Base-by-base conservation (phyloP, 1,140 invertebrate species). In the Cotesia typhae region DNA sequence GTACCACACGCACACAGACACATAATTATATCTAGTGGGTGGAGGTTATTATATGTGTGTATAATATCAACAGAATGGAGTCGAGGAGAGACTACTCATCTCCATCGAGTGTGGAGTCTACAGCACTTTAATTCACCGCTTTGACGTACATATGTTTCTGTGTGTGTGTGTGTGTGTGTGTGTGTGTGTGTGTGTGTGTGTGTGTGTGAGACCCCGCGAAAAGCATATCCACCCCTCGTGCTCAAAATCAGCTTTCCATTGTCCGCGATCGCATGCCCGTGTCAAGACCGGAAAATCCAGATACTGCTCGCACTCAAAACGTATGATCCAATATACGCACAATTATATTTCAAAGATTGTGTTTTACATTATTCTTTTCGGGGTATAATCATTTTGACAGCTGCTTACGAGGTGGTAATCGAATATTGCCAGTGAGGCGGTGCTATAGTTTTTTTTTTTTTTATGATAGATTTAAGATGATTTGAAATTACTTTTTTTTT, bases 241-340 rank as follows among this genome's bases (percentile, higher is more conserved):
- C 60, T 28, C 37, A 14, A 37, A 60, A 61, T 63, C 57, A 10
- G 37, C 68, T 52, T 36, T 64, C 52, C 52, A 65, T 66, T 66
- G 70, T 72, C 57, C 71, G n/a, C 5, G 37, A 67, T 38, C 65
- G 52, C 7, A 17, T 10, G 53, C 20, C 55, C 71, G 57, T 72
- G 55, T 60, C 65, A 67, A 68, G 57, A 63, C 65, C 61, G 71
- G 66, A 67, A 67, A 67, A 67, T 67, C 66, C 66, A 14, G 14
- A 67, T 67, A 52, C 47, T 53, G 3, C 5, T 7, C 38, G 10
- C 41, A 9, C 6, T 10, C 10, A 47, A 6, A 10, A 47, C 10
- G 41, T 47, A 20, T 36, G 66, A 67, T 67, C 51, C n/a, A 67
- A 66, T 36, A 17, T 51, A 67, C 51, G 52, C 28, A 28, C 66